Evolutionary conservation across 53 echinoderm and acorn worm genomes (phyloP).

Genomic region (Crossaster papposus): DNA sequence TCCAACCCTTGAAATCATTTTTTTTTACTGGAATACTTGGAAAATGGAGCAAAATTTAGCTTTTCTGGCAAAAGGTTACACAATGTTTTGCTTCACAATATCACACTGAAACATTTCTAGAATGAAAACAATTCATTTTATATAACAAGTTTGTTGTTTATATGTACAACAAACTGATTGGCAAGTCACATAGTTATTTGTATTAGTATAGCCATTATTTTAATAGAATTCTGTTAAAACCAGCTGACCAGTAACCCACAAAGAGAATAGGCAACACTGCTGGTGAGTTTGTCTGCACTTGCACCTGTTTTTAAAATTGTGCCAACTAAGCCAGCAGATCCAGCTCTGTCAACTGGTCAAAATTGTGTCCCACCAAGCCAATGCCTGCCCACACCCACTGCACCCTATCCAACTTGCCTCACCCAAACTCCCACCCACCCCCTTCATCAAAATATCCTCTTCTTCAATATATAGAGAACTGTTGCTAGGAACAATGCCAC

Average conservation of each 20-base stretch:
- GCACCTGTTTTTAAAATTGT: no score
- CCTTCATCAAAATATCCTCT: slow-evolving; percentile 86
- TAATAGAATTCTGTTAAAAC: no score
- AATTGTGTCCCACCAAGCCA: neutral
- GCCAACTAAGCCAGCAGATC: no score
- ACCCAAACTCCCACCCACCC: neutral
- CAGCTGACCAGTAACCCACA: no score
- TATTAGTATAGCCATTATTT: no score
- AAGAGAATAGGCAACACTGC: no score
- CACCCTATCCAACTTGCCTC: neutral
- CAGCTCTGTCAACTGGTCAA: no score
- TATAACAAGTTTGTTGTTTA: neutral
- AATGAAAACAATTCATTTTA: neutral
- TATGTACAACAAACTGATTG: neutral
- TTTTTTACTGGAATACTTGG: no score
- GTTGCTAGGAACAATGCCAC: slow-evolving; percentile 92
- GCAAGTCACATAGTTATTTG: neutral
- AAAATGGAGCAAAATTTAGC: no score
- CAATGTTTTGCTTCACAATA: neutral
- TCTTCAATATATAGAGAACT: slow-evolving; percentile 92
- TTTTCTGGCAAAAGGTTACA: neutral
- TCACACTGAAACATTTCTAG: neutral
- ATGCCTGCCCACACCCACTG: neutral
- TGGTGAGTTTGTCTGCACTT: no score
- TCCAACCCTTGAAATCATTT: neutral